Percentiles rank a stretch among this genome's conserved stretches.
Evolutionary conservation across 2,113 vertebrate genomes (phyloP).

Genomic region (Porphyrio hochstetteri): DNA sequence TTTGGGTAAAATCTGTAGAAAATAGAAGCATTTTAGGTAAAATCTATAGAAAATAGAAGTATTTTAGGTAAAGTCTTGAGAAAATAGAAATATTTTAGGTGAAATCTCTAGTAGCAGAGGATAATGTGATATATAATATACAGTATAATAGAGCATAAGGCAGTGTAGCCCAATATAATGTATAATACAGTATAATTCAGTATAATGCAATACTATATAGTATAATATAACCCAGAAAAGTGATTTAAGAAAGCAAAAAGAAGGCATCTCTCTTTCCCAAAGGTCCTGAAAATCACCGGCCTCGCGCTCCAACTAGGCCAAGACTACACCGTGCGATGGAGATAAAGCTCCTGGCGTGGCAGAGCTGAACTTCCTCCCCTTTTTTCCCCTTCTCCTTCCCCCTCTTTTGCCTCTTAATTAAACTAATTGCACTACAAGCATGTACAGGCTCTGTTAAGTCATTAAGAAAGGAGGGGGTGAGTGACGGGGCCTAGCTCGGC

Average conservation of each 20-base stretch:
- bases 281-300: conserved; percentile 24
- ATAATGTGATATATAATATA: background rate
- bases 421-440: background rate
- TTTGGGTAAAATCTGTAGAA: too few species aligned
- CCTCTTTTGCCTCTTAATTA: background rate
- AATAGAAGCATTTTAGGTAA: too few species aligned
- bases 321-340: conserved; percentile 51
- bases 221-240: background rate
- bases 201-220: background rate
- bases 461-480: background rate
- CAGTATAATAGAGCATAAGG: background rate
- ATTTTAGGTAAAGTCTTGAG: too few species aligned
- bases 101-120: too few species aligned
- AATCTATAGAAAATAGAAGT: too few species aligned
- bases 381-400: background rate
- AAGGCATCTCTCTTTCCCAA: background rate
- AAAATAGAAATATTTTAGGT: too few species aligned
- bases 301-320: conserved; percentile 41
- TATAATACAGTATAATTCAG: background rate
- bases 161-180: background rate
- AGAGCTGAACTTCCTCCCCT: too few species aligned
- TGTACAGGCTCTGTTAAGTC: background rate
- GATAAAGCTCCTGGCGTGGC: background rate
- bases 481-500: too few species aligned
- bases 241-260: background rate